Base-by-base conservation (phyloP, 2,888 invertebrate species). In the Aproaerema taeniolella region DNA sequence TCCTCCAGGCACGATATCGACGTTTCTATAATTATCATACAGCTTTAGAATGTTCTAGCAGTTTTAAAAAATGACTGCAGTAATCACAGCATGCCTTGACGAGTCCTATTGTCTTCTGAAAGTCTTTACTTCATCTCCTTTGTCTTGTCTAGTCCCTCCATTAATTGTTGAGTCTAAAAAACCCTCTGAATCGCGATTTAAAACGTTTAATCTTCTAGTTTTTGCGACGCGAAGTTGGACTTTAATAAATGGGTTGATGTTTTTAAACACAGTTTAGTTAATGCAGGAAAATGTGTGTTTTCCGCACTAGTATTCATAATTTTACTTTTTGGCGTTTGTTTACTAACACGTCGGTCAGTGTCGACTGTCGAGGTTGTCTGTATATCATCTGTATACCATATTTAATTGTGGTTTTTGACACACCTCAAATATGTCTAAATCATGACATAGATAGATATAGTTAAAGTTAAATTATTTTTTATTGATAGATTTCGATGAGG, bases 71-170 rank as follows among this genome's bases (percentile, higher is more conserved):
- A n/a, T n/a, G n/a, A n/a, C n/a, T n/a, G n/a, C n/a, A n/a, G n/a
- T 66, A 66, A 67, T 70, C 67, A 61, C 59, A 66, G 58, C 53
- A 55, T 50, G 47, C 50, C 64, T 67, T 77, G 76, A 79, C 79
- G 77, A 74, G 73, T 58, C 56, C 67, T 59, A 76, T 79, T 80
- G 79, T 80, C 73, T 76, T 64, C 52, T 56, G 58, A 61, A 68
- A 67, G 68, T 68, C 67, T 63, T 69, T 66, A 63, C 60, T 72
- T 55, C 67, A 56, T 50, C 47, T 61, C 65, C 63, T 69, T 76
- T 78, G 75, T 79, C 61, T 58, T 55, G 58, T 52, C 53, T 44
- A 50, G 46, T 52, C 49, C 53, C 53, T 53, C 53, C 50, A 56
- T 55, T 57, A 53, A 56, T 42, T 42, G 42, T 15, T 55, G 53